Evolutionary conservation across 2,888 invertebrate genomes (phyloP).

Genomic region (Mythimna lalbum): DNA sequence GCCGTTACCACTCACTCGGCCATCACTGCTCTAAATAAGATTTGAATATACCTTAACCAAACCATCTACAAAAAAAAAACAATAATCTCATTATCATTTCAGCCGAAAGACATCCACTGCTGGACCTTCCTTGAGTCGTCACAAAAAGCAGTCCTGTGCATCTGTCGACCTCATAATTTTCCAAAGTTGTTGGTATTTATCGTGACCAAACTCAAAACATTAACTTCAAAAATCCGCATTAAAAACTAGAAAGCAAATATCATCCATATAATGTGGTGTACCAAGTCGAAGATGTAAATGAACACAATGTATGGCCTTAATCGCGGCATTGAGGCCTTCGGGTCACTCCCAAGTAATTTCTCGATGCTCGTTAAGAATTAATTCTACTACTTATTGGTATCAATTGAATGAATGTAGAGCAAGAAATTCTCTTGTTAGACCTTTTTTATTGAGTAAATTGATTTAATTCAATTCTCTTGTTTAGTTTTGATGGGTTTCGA

Average conservation of each 20-base stretch:
- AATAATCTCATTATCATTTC: not conserved
- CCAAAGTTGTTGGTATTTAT: too few relatives aligned
- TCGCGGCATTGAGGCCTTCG: conserved; percentile 69
- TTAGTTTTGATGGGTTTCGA: conserved; percentile 51
- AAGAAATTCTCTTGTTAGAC: conserved; percentile 60
- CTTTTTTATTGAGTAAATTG: conserved; percentile 57
- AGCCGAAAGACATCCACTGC: too few relatives aligned
- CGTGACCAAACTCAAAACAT: conserved; percentile 14
- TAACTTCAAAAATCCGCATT: conserved; percentile 30
- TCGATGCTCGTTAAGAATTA: conserved; percentile 75
- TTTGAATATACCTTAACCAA: not conserved
- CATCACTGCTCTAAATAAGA: too few relatives aligned
- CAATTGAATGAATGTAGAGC: conserved; percentile 74
- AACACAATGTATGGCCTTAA: conserved; percentile 75
- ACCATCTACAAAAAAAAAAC: not conserved
- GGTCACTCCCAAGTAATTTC: conserved; percentile 68
- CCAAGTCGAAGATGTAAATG: conserved; percentile 62
- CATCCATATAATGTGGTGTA: conserved; percentile 50
- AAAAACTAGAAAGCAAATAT: conserved; percentile 61
- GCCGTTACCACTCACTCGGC: too few relatives aligned
- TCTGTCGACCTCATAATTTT: not conserved
- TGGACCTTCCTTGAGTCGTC: too few relatives aligned
- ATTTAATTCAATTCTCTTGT: conserved; percentile 57
- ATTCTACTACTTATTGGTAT: conserved; percentile 76
- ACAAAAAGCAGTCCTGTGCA: too few relatives aligned